Evolutionary conservation across 1,140 invertebrate species (phyloP).

Genomic region (Thaumetopoea pityocampa): DNA sequence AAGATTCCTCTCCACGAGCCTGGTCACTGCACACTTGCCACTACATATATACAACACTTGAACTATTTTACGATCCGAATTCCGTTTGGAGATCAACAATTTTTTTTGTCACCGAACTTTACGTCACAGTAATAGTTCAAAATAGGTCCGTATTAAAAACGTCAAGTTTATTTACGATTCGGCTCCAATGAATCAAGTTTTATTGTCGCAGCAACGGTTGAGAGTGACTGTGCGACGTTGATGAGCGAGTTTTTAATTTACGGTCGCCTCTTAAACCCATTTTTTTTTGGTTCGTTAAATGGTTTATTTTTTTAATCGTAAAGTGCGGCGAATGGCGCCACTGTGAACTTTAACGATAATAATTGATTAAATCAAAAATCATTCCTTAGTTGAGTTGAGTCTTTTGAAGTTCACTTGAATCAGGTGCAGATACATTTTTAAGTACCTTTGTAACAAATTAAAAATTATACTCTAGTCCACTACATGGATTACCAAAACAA

Average conservation of each 20-base stretch:
- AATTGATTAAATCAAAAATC: constrained; percentile 16
- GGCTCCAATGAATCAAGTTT: constrained; percentile 38
- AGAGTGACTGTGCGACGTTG: constrained; percentile 45
- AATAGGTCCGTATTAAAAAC: constrained; percentile 55
- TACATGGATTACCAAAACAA: too few species aligned
- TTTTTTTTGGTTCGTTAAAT: constrained; percentile 42
- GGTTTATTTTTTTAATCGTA: constrained; percentile 30
- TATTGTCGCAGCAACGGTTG: constrained; percentile 43
- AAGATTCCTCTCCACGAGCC: not conserved
- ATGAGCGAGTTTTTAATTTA: constrained; percentile 46
- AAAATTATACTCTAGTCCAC: too few species aligned
- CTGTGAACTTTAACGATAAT: constrained; percentile 7
- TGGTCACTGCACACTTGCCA: constrained; percentile 18
- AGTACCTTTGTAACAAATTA: too few species aligned
- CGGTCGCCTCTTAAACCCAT: constrained; percentile 46
- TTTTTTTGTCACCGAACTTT: constrained; percentile 32
- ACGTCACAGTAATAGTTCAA: constrained; percentile 57
- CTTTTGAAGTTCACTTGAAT: too few species aligned
- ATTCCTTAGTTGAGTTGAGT: too few species aligned
- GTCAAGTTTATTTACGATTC: constrained; percentile 51
- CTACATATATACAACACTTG: constrained; percentile 23
- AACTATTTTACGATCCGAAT: constrained; percentile 31
- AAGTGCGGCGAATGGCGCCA: constrained; percentile 20
- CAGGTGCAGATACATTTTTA: too few species aligned
- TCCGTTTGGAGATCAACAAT: constrained; percentile 21